Conservation (phyloP, 2,113 vertebrate genomes). For the Rhea pennata region DNA sequence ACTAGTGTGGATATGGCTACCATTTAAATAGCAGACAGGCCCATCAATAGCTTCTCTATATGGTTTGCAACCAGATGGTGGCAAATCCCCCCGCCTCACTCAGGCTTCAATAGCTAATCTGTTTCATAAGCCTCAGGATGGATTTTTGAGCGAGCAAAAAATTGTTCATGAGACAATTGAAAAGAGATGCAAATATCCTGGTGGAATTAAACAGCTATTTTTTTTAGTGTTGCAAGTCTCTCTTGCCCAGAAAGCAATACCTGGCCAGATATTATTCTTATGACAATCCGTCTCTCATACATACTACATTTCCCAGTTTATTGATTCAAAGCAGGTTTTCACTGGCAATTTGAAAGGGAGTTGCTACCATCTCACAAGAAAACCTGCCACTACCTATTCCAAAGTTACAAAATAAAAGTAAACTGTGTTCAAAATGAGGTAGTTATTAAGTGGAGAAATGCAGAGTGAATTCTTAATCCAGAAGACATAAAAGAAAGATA, state of each 20-base stretch:
- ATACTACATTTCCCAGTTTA: neutral
- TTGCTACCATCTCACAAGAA: neutral
- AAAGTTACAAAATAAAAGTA: neutral
- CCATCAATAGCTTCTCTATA: neutral
- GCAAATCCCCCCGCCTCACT: constrained; percentile 25
- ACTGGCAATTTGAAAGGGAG: neutral
- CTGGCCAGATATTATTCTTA: neutral
- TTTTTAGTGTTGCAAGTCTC: neutral
- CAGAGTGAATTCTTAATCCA: neutral
- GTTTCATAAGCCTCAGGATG: neutral
- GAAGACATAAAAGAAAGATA: neutral
- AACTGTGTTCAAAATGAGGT: neutral
- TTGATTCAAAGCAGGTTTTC: neutral
- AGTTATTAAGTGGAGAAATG: neutral
- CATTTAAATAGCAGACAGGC: constrained; percentile 31
- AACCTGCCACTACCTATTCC: neutral
- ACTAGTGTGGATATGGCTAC: constrained; percentile 1
- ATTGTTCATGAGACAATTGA: neutral
- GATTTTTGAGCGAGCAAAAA: constrained; percentile 7
- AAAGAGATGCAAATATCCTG: constrained; percentile 9
- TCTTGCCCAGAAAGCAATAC: neutral
- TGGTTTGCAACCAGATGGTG: constrained; percentile 47
- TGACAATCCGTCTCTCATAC: neutral
- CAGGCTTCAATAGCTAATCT: constrained; percentile 32
- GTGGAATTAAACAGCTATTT: neutral